Base-by-base conservation (phyloP, 37 sponge, comb jelly and placozoan genomes). In the Tethya wilhelma region DNA sequence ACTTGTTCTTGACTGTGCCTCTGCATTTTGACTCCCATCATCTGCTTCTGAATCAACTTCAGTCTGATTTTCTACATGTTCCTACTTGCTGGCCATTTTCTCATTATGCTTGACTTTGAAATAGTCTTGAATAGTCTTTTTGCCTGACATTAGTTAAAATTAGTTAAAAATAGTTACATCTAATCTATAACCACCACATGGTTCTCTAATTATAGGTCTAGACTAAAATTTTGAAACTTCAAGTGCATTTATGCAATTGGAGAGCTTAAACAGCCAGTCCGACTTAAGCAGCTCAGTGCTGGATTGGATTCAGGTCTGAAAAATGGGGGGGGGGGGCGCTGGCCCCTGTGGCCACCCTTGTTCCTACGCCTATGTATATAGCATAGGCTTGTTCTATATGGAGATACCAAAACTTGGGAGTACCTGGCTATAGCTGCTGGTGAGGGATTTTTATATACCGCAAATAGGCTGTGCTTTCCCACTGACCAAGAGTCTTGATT, bases 391-490 rank as follows among this genome's bases (percentile, higher is more conserved):
- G n/a, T n/a, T n/a, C 40, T 36, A 37, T n/a, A n/a, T 6, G 29
- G 9, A 26, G 72, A 71, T 5, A 55, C 79, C 12, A 78, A 31
- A 12, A 39, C 6, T 64, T 8, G 4, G 29, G 79, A 40, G 22
- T 64, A 64, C 7, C 79, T 29, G 5, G 79, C 79, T 31, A n/a
- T n/a, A 78, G 67, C 33, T 78, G 46, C 49, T 62, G 33, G 5
- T 33, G 26, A 6, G 79, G 79, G 30, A 80, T 69, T 29, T 38
- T 36, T 2, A 80, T 44, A 39, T 80, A 80, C 38, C n/a, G 82
- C 3, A 43, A 23, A 39, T 80, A 80, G 14, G 82, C 82, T 6
- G 32, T 14, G 31, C 80, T 79, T 38, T 80, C 64, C 82, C 73
- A 80, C 26, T 72, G 9, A 5, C 82, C 82, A 40, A 80, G 59